Evolutionary conservation across 2,113 vertebrate genomes (phyloP), one percentile per base, ranked within the genome.

Genomic region (Synchiropus splendidus): DNA sequence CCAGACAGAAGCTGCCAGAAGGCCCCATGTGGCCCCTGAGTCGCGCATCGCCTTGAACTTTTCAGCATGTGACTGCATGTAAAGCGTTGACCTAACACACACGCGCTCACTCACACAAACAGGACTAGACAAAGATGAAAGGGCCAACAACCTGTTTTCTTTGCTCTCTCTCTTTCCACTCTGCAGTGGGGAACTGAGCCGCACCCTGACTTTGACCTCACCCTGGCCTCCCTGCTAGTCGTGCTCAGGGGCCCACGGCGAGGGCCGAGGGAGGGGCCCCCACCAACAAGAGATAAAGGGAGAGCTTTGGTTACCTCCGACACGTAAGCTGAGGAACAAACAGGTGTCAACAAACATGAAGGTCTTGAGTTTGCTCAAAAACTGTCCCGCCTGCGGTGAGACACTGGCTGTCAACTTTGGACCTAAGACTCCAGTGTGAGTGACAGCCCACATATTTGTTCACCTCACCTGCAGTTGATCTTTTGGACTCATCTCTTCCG

Each of bases 131-230:
- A 2, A 1, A 70, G 47, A 70, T 65, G 40, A 81, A 79, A 67
- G 61, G 48, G 37, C 62, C 60, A 62, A 47, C 40, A 47, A 67
- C 58, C 60, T 44, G 49, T 60, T 73, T 68, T 73, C 42, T 57
- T 48, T 55, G 42, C 62, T 63, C 45, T 66, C 52, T 72, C 56
- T 68, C 50, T 27, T 27, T 4, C 4, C 27, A 27, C 42, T 65
- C 49, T 9, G 53, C 18, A 49, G 67, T n/a, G 31, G 43, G n/a
- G 51, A 61, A 34, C 2, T 2, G 44, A 67, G 53, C 73, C 67
- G 39, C 80, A 55, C 80, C 80, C 80, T 62, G 67, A 66, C 39
- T 44, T 31, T 78, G 79, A 83, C 79, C 79, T 61, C 56, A 55
- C 71, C 54, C 51, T 82, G 72, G 71, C 79, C 76, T 80, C 39